These are phyloP conservation scores for Diaperis boleti DNA, from an alignment of 2,888 invertebrate genomes.

Conservation along the genomic window DNA sequence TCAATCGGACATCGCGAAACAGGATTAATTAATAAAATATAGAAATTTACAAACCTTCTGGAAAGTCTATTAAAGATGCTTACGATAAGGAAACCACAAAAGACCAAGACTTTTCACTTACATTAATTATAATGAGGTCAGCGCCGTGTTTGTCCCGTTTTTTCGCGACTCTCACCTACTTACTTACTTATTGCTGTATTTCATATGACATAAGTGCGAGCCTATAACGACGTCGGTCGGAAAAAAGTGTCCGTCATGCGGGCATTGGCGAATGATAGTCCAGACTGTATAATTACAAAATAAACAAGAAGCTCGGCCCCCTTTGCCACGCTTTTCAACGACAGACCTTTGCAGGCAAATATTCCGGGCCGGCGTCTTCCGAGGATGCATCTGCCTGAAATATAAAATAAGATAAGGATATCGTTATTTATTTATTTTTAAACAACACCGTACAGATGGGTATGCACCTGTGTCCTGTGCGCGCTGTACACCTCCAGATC, in stretches of 20 bases:
- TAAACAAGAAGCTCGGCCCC: background rate
- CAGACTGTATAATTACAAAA: background rate
- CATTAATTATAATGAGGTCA: background rate
- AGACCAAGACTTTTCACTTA: background rate
- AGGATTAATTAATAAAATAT: no score
- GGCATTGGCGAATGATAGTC: background rate
- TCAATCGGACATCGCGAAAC: no score
- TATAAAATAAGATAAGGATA: conserved; percentile 32
- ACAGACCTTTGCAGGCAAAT: background rate
- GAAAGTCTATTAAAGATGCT: no score
- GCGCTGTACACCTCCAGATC: conserved; percentile 22
- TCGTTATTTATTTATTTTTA: conserved; percentile 37
- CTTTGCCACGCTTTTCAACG: background rate
- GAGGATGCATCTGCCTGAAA: conserved; percentile 35
- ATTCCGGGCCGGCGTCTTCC: background rate
- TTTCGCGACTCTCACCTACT: background rate
- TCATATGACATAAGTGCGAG: background rate
- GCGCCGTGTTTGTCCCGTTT: background rate
- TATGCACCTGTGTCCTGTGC: conserved; percentile 44
- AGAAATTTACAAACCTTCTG: no score
- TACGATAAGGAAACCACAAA: no score
- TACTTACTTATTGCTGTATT: background rate
- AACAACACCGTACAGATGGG: conserved; percentile 42
- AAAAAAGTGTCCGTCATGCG: background rate
- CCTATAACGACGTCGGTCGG: background rate